These are phyloP conservation scores for Campoplex capitator DNA, from an alignment of 2,888 invertebrate species.

Conservation along the genomic window DNA sequence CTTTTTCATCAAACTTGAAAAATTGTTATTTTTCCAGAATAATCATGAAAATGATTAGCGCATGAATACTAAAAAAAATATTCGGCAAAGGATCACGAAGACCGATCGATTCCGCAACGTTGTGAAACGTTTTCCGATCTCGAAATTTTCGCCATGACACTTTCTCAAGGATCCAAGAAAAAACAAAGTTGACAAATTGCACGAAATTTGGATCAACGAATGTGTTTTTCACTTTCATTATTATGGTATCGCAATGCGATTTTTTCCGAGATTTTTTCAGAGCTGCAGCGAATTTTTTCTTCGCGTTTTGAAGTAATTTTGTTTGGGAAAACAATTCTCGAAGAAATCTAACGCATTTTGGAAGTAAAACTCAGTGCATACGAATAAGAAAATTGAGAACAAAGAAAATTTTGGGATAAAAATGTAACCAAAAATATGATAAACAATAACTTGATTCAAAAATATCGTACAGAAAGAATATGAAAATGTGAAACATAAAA, in stretches of 20 bases:
- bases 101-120: constrained; percentile 30
- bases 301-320: no score
- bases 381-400: not conserved
- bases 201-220: not conserved
- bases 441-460: not conserved
- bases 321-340: not conserved
- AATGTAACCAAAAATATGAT: not conserved
- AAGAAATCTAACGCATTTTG: not conserved
- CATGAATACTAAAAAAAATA: not conserved
- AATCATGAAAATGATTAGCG: not conserved
- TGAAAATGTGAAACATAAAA: not conserved
- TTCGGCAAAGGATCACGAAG: constrained; percentile 8
- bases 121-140: constrained; percentile 45
- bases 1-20: no score
- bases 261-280: not conserved
- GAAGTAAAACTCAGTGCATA: not conserved
- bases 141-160: not conserved
- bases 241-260: not conserved
- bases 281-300: not conserved
- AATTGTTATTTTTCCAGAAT: not conserved
- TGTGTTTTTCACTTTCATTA: not conserved
- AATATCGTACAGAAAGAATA: not conserved
- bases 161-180: not conserved
- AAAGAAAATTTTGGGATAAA: not conserved
- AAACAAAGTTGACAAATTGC: not conserved